A percentile compares a stretch with the other conserved stretches of the same genome.
These are phyloP conservation scores for Triplophysa siluroides DNA, from an alignment of 2,113 vertebrate genomes.

Conservation along the genomic window DNA sequence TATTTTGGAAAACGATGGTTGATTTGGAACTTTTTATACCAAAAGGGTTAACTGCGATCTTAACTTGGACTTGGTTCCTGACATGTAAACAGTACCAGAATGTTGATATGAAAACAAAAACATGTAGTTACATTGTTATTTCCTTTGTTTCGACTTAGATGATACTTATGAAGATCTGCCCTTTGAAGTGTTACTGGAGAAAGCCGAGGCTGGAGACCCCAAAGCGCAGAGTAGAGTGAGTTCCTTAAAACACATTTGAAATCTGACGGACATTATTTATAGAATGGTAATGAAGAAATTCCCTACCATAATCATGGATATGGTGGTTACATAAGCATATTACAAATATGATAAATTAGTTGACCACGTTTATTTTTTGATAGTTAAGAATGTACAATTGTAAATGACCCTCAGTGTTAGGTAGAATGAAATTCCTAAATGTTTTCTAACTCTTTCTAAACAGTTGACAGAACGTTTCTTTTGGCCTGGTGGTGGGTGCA, in stretches of 20 bases:
- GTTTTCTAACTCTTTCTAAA: background rate
- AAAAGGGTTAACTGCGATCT: too few relatives aligned
- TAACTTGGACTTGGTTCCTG: too few relatives aligned
- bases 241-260: background rate
- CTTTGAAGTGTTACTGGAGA: conserved; percentile 83
- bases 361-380: too few relatives aligned
- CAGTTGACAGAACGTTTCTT: background rate
- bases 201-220: conserved; percentile 84
- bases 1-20: too few relatives aligned
- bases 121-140: background rate
- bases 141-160: conserved; percentile 59
- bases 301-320: background rate
- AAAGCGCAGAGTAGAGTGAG: conserved; percentile 87
- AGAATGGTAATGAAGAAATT: background rate
- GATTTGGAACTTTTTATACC: too few relatives aligned
- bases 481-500: background rate
- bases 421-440: background rate
- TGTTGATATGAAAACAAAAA: too few relatives aligned
- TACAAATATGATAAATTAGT: too few relatives aligned
- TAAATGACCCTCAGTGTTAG: background rate
- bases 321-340: too few relatives aligned
- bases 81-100: too few relatives aligned
- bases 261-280: background rate
- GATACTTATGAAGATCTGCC: conserved; percentile 72
- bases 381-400: background rate